These are phyloP conservation scores for Drosophila oshimai DNA, from an alignment of 1,140 invertebrate species.

Conservation along the genomic window DNA sequence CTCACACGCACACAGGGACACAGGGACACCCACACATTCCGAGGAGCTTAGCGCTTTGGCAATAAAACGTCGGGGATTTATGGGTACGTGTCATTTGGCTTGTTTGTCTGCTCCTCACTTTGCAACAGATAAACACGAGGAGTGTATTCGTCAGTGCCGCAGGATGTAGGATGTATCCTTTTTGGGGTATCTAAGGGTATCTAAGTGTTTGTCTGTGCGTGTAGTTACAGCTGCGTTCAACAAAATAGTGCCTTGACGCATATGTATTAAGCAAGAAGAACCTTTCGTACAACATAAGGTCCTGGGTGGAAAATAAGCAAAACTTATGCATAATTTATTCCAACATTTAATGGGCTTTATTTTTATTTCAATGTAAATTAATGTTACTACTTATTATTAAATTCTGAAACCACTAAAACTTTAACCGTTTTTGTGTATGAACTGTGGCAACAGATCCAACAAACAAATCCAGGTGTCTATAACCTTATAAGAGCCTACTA, in stretches of 20 bases:
- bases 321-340: no score
- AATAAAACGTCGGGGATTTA: conserved; percentile 73
- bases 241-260: not conserved
- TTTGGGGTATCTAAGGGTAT: not conserved
- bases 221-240: not conserved
- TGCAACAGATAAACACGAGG: conserved; percentile 28
- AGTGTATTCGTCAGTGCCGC: not conserved
- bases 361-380: no score
- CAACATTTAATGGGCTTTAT: no score
- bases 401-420: not conserved
- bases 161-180: conserved; percentile 11
- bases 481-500: conserved; percentile 10
- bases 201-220: not conserved
- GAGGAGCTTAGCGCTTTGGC: conserved; percentile 51
- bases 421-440: not conserved
- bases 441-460: conserved; percentile 26
- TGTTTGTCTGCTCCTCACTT: conserved; percentile 55
- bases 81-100: conserved; percentile 72
- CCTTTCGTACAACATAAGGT: no score
- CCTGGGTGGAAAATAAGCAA: no score
- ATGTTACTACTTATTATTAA: no score
- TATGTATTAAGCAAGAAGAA: no score
- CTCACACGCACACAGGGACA: not conserved
- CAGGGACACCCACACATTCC: conserved; percentile 1
- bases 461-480: conserved; percentile 34